Percentiles rank a stretch among this genome's conserved stretches.
These are phyloP conservation scores for Oncorhynchus tshawytscha DNA, from an alignment of 2,113 vertebrate genomes.

Conservation along the genomic window DNA sequence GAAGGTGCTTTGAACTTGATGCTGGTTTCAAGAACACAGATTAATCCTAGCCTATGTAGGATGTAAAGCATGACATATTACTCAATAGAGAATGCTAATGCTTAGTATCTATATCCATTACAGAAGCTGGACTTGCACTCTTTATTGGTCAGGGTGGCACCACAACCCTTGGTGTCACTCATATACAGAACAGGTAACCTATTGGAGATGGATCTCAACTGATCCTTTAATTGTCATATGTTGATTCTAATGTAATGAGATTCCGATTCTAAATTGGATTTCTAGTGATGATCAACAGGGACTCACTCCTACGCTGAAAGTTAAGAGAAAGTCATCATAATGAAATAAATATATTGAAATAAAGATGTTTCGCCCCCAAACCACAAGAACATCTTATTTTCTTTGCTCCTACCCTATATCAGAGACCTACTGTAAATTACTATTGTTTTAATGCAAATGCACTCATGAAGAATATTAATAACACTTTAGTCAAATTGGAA, in stretches of 20 bases:
- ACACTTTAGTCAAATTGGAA: no score
- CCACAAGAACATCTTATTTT: background rate
- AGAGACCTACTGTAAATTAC: background rate
- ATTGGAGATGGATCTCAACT: no score
- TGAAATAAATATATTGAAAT: conserved; percentile 16
- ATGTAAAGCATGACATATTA: no score
- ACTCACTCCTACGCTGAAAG: background rate
- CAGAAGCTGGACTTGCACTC: conserved; percentile 14
- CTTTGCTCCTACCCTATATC: background rate
- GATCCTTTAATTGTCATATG: no score
- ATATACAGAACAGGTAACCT: conserved; percentile 1
- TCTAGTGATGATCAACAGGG: background rate
- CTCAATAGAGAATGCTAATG: background rate
- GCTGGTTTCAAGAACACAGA: no score
- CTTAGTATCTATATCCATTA: background rate
- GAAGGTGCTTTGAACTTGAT: background rate
- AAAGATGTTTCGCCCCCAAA: background rate
- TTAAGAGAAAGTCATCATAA: conserved; percentile 20
- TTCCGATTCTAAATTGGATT: background rate
- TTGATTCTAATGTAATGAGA: background rate
- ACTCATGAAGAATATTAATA: no score
- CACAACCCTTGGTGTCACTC: conserved; percentile 14
- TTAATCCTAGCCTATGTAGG: no score
- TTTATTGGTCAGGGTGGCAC: conserved; percentile 12
- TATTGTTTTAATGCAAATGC: no score